Base-by-base conservation (phyloP, 2,113 vertebrate genomes). In the Ranitomeya imitator region DNA sequence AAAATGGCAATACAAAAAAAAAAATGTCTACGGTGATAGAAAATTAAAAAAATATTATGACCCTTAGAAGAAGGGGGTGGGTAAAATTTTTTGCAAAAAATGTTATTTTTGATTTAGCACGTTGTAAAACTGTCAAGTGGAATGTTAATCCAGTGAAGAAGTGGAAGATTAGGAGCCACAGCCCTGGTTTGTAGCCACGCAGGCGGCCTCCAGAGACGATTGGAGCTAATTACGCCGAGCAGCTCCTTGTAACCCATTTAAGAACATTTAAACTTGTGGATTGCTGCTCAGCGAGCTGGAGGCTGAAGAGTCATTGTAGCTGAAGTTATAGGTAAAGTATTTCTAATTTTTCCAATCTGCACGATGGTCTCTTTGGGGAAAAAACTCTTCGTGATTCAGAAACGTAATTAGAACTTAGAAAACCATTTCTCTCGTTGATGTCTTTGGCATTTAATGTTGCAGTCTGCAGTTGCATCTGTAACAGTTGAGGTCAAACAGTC, bases 391-490 rank as follows among this genome's bases (percentile, higher is more conserved):
- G 59, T 31, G 67, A 85, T 74, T 85, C 83, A 85, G 23, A 73
- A 18, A 31, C 67, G 54, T 85, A 85, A 74, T 85, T 85, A 85
- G 83, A 76, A 85, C 51, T 74, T 54, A 60, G 69, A 74, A 37
- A 57, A 5, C 15, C 54, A 45, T 76, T 59, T 19, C 69, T 76
- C 26, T 73, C 76, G 59, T 85, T 85, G 54, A 85, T 60, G 69
- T 85, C 23, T 85, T 54, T 85, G 82, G 63, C 82, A 84, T 83
- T 84, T 71, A 84, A 84, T 55, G 82, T 54, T 55, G 82, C 82
- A 71, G 55, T 71, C 65, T 71, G 82, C 82, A 71, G 71, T 84
- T 69, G 61, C 54, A 69, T 83, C 69, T 67, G 82, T 84, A 55
- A 69, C 51, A 55, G 63, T 65, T n/a, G 19, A 8, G 19, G 67